Evolutionary conservation across 2,113 vertebrate genomes (phyloP), one percentile per base, ranked within the genome.

Genomic region (Alethe diademata): DNA sequence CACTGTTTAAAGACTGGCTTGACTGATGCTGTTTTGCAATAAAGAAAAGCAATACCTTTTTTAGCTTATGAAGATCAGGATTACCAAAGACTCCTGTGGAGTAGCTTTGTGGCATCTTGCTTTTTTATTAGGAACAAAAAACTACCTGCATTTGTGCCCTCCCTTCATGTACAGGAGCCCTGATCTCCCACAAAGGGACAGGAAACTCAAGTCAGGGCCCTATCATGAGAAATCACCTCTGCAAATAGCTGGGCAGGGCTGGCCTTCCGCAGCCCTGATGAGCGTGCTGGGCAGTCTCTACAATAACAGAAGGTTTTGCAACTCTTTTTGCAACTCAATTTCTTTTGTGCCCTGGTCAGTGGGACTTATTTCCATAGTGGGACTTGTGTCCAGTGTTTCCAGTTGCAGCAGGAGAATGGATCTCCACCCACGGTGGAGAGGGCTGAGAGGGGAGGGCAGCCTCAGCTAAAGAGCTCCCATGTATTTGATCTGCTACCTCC

Each of bases 401-500:
- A 35, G 47, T 25, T 0, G 4, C 33, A 81, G 53, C 1, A 8
- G 61, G 35, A 74, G 47, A 71, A 24, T 3, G 4, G 48, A 36
- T 47, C 33, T 80, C 29, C 11, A 14, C 0, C 33, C 23, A 7
- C 0, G 0, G 23, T 36, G 45, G n/a, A 35, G 36, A 58, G 62
- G 45, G 31, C 50, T 74, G 51, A 65, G 42, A 66, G 9, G 33
- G 9, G 17, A 90, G 62, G 33, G 60, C 35, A 43, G 38, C 29
- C 64, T n/a, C 67, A 72, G 15, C 10, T 35, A 17, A 80, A 74
- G 23, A 47, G 5, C 19, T 81, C 53, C 26, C 16, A 19, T 0
- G 0, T 74, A 11, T 33, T 62, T 74, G 23, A 16, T 54, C 48
- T 86, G 28, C 51, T 78, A 9, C 18, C 20, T 78, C 50, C 9